Evolutionary conservation across 2,797 vertebrate species (phyloP).

Genomic region (Loriculus beryllinus): DNA sequence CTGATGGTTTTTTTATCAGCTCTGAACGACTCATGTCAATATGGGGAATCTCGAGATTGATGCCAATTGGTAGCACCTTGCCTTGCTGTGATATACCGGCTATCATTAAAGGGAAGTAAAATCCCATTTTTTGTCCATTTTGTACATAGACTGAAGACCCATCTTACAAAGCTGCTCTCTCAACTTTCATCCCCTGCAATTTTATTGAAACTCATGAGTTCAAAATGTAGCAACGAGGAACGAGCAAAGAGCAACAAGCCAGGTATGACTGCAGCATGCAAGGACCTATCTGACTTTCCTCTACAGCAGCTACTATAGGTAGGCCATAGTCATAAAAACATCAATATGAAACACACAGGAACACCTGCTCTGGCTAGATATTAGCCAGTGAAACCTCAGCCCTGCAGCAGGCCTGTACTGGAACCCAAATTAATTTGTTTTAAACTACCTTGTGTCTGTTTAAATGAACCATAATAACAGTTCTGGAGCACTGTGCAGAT

Average conservation of each 20-base stretch:
- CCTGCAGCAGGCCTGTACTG: background rate
- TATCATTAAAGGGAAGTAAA: background rate
- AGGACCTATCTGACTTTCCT: background rate
- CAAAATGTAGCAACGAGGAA: background rate
- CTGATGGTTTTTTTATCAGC: background rate
- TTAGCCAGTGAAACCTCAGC: background rate
- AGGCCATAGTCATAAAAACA: background rate
- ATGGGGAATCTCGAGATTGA: background rate
- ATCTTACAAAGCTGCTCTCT: background rate
- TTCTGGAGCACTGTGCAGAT: background rate
- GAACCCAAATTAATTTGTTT: constrained; percentile 42
- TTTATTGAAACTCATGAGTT: background rate
- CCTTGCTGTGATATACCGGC: background rate
- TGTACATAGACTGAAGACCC: background rate
- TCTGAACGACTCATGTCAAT: background rate
- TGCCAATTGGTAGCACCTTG: background rate
- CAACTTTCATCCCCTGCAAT: background rate
- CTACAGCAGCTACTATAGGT: background rate
- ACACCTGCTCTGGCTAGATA: background rate
- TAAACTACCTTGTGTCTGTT: constrained; percentile 1
- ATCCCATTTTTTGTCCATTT: background rate
- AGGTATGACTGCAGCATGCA: background rate
- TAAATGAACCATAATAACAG: constrained; percentile 22
- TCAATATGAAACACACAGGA: background rate
- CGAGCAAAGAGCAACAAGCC: background rate